Evolutionary conservation across 2,797 vertebrate genomes (phyloP), one percentile per base, ranked within the genome.

Genomic region (Hippoglossus hippoglossus): DNA sequence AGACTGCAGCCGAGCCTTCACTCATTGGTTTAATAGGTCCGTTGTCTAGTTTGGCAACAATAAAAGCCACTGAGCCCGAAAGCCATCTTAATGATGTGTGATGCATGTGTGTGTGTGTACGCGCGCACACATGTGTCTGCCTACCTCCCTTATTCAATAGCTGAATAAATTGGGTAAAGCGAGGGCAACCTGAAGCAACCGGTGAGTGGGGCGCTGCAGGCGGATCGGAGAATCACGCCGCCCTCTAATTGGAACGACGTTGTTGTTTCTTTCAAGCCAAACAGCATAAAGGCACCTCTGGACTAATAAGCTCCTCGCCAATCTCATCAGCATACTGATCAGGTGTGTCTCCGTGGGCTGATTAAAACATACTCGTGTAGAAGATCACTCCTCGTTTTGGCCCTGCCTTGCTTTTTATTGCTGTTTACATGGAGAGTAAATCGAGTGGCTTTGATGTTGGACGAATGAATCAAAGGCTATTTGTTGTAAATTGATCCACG

Each of bases 221-320:
- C 84, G 84, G 78, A 83, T n/a, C 51, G 79, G 75, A 73, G 80
- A 82, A 77, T 81, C 67, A 89, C 53, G 65, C 52, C 44, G 18
- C 57, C 47, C 69, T 80, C 75, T 92, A 92, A 93, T 94, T 91
- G 90, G 85, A 89, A 77, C 34, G 13, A 75, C 52, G 74, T 78
- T 89, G 87, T 87, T 91, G 84, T 91, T 87, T 86, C 83, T 89
- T 85, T 85, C 67, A 84, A 87, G 77, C 70, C 89, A 91, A 89
- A 89, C 74, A 75, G 81, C 71, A 79, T 71, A 81, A 85, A 88
- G 77, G 66, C 75, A 46, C 71, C 4, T 57, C 79, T 50, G 79
- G 75, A 83, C 88, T 91, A 89, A 89, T 61, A 84, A 80, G 74
- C 80, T 68, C 59, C 73, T 79, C 58, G 39, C 57, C 85, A 80